Evolutionary conservation across 2,888 invertebrate species (phyloP).

Genomic region (Molanna angustata): DNA sequence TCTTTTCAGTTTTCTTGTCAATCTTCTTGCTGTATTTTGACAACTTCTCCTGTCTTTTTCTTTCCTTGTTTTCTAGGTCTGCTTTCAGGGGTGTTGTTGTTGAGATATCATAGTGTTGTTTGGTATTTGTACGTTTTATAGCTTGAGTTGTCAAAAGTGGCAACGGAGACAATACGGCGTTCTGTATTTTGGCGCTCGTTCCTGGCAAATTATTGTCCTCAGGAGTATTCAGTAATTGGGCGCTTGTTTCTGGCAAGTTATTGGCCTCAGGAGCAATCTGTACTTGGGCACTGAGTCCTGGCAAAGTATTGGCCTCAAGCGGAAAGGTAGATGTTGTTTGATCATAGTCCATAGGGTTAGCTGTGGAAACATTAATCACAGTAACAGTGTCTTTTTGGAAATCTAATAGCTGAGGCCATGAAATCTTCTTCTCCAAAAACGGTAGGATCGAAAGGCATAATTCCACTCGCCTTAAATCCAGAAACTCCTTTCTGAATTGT

Average conservation of each 20-base stretch:
- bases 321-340: too few species aligned
- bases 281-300: too few species aligned
- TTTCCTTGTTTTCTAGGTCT: conserved; percentile 32
- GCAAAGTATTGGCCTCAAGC: too few species aligned
- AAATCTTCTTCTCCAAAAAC: conserved; percentile 36
- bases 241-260: not conserved
- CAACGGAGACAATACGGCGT: not conserved
- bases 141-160: too few species aligned
- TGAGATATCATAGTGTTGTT: conserved; percentile 37
- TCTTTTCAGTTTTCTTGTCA: not conserved
- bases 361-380: not conserved
- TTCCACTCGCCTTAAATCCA: conserved; percentile 38
- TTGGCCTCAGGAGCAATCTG: not conserved
- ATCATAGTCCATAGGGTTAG: not conserved
- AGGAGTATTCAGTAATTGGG: not conserved
- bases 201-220: not conserved
- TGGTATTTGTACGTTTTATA: too few species aligned
- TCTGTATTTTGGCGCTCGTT: not conserved
- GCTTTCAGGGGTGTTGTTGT: conserved; percentile 37
- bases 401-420: conserved; percentile 18
- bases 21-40: too few species aligned
- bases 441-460: conserved; percentile 36
- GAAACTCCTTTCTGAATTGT: conserved; percentile 37
- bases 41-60: conserved; percentile 26
- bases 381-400: not conserved